These are phyloP conservation scores for Bedellia somnulentella DNA, from an alignment of 2,888 invertebrate genomes.

Conservation along the genomic window DNA sequence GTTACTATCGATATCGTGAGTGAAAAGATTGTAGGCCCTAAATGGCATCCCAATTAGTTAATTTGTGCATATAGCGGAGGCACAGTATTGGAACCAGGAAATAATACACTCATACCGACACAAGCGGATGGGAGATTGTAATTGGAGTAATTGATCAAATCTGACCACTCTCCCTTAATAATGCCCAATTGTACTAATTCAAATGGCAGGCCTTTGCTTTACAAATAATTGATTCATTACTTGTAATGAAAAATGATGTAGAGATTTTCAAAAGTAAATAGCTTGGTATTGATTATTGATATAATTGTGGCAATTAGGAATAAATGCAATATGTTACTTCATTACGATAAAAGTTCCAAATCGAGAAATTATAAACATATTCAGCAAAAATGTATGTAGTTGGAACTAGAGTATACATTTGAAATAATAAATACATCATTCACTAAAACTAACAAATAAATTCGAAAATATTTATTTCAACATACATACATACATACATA, in stretches of 20 bases:
- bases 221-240: conserved; percentile 52
- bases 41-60: conserved; percentile 57
- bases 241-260: conserved; percentile 36
- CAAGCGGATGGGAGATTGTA: conserved; percentile 44
- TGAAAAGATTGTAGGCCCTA: too few species aligned
- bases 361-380: too few species aligned
- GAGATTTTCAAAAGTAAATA: conserved; percentile 10
- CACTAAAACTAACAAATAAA: too few species aligned
- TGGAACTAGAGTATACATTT: too few species aligned
- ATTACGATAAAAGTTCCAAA: too few species aligned
- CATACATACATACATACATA: too few species aligned
- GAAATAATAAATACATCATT: too few species aligned
- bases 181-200: conserved; percentile 52
- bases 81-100: conserved; percentile 55
- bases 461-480: too few species aligned
- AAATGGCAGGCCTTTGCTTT: conserved; percentile 53
- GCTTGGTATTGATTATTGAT: conserved; percentile 1
- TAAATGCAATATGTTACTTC: too few species aligned
- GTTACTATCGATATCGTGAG: too few species aligned
- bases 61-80: conserved; percentile 55
- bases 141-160: conserved; percentile 59
- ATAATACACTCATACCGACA: conserved; percentile 40
- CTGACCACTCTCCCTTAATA: conserved; percentile 50
- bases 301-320: too few species aligned
- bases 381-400: too few species aligned